phyloP scores from a whole-genome alignment of 53 echinoderm and acorn worm genomes.

The Henricia sp. region DNA sequence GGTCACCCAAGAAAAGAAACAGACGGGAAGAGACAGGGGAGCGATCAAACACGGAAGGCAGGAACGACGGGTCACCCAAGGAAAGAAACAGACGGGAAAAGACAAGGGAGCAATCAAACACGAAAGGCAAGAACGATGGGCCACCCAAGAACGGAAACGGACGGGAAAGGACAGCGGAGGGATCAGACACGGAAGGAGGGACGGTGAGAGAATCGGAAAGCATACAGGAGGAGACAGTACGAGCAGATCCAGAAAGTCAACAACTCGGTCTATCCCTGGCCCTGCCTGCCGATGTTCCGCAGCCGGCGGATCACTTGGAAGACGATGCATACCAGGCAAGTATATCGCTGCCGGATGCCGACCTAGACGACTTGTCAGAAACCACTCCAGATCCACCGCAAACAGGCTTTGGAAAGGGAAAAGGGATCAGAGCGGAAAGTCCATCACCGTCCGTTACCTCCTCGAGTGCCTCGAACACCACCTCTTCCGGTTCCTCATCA shows the following conservation, averaged over 20 bases:
- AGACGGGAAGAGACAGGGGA: neutral
- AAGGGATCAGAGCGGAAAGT: neutral
- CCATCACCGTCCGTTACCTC: neutral
- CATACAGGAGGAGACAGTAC: neutral
- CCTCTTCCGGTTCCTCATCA: neutral
- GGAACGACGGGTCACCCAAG: neutral
- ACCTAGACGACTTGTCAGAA: neutral
- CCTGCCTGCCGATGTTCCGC: neutral
- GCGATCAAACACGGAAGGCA: neutral
- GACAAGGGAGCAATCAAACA: neutral
- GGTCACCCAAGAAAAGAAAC: neutral
- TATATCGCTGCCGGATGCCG: neutral
- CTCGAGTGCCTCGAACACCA: neutral
- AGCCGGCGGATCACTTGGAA: neutral
- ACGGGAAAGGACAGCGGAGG: neutral
- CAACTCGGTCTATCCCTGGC: too few species aligned
- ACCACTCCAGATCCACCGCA: neutral
- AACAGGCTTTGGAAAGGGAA: neutral
- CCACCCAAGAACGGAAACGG: neutral
- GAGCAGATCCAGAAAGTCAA: neutral
- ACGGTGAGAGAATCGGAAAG: neutral
- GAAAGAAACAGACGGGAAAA: neutral
- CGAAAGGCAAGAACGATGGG: neutral
- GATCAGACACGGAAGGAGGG: neutral
- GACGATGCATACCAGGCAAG: neutral